Evolutionary conservation across 2,888 invertebrate species (phyloP).

Genomic region (Pterobdella sp.): DNA sequence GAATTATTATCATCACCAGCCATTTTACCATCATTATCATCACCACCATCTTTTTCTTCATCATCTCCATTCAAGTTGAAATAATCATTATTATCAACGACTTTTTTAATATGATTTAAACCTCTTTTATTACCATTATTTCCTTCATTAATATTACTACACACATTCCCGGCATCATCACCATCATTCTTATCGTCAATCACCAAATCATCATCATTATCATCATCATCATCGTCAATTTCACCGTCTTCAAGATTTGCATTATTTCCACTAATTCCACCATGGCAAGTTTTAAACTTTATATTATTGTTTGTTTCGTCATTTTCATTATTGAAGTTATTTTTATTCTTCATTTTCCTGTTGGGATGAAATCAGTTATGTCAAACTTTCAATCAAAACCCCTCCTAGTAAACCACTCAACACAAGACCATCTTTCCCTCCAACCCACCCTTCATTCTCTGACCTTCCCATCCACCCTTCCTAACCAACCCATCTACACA

Average conservation of each 20-base stretch:
- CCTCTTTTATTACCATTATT: background rate
- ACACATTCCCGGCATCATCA: background rate
- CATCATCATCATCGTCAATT: background rate
- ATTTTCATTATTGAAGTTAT: no score
- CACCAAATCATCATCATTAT: background rate
- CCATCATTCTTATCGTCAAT: background rate
- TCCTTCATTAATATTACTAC: background rate
- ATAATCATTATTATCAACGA: background rate
- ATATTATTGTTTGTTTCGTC: background rate
- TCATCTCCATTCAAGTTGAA: background rate
- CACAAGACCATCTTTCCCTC: conserved; percentile 63
- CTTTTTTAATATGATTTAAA: no score
- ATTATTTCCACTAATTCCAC: background rate
- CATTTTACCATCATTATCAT: background rate
- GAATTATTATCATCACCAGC: background rate
- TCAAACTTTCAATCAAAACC: background rate
- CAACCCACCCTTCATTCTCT: conserved; percentile 61
- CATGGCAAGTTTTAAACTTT: background rate
- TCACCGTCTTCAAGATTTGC: background rate
- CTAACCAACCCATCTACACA: conserved; percentile 45
- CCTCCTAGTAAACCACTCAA: conserved; percentile 43
- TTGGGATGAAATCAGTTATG: background rate
- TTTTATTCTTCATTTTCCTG: background rate
- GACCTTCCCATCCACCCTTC: conserved; percentile 61
- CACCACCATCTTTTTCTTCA: background rate